Evolutionary conservation across 2,888 invertebrate species (phyloP).

Genomic region (Eucera pruinosa): DNA sequence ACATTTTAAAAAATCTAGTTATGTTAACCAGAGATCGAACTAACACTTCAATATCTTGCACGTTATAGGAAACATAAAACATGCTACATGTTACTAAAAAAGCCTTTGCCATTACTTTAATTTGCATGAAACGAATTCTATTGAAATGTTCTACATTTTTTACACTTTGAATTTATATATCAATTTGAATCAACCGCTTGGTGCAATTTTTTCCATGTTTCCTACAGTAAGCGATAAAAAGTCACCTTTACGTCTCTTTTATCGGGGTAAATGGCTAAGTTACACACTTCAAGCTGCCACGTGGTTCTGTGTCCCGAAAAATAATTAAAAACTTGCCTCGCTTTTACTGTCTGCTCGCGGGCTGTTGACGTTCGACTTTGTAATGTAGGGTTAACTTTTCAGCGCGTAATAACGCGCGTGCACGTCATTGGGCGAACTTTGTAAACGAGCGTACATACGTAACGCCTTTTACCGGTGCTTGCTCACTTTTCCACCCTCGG

Average conservation of each 20-base stretch:
- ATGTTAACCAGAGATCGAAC: too few species aligned
- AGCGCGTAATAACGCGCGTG: conserved; percentile 77
- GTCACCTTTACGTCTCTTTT: neutral
- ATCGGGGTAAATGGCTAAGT: neutral
- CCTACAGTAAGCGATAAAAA: neutral
- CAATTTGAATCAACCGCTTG: too few species aligned
- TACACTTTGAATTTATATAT: too few species aligned
- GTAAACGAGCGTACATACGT: conserved; percentile 72
- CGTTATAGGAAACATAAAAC: too few species aligned
- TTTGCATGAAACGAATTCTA: too few species aligned
- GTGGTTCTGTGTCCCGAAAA: conserved; percentile 32
- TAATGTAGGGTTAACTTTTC: conserved; percentile 74
- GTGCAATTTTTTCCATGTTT: neutral
- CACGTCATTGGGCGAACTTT: conserved; percentile 73
- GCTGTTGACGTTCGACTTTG: conserved; percentile 66
- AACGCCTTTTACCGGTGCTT: conserved; percentile 44
- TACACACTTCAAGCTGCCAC: neutral
- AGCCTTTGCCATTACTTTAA: too few species aligned
- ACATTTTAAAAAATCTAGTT: too few species aligned
- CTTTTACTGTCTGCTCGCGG: conserved; percentile 59
- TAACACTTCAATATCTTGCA: too few species aligned
- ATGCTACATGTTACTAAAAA: too few species aligned
- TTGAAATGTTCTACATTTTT: too few species aligned
- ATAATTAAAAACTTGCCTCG: conserved; percentile 71
- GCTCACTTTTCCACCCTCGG: conserved; percentile 35